Evolutionary conservation across 1,140 invertebrate species (phyloP), one percentile per base, ranked within the genome.

Genomic region (Drosophila bifasciata): DNA sequence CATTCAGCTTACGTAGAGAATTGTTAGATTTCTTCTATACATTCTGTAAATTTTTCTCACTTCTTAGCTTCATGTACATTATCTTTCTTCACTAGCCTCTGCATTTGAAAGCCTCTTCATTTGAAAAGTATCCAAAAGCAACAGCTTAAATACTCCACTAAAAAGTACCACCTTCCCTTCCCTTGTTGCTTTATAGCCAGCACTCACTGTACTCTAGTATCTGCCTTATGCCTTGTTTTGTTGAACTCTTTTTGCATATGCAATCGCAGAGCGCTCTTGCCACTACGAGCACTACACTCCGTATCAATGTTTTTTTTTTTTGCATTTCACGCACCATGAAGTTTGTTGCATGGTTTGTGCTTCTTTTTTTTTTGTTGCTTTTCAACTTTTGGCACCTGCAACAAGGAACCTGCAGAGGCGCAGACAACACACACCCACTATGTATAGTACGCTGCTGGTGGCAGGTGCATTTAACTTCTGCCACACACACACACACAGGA

Each of bases 401-500:
- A 39, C 60, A 66, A 52, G n/a, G 49, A 51, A n/a, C 25, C 32
- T 28, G 46, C 48, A 44, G 61, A 61, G 51, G 53, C 48, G 61
- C 60, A 77, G 73, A 72, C 56, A 73, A 76, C 63, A 64, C 63
- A 64, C 70, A 41, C 62, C 57, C 55, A 60, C 48, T 40, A 71
- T 39, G 32, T 32, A 46, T 48, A 48, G 64, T 62, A 41, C n/a
- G n/a, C 19, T 57, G 59, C 67, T 56, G 62, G 59, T 80, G 81
- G 80, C 81, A 88, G 81, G 73, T 88, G 81, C 83, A 86, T 86
- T 86, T 86, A 86, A 86, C 81, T 86, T 81, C 69, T 81, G 77
- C 55, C 74, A 77, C 84, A 75, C 55, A 64, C 76, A 52, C 41
- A 70, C 45, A 63, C 39, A 49, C 15, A 19, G 16, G 21, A 36